A percentile compares a stretch with the other conserved stretches of the same genome.
These are phyloP conservation scores for Raja brachyura DNA, from an alignment of 2,113 vertebrate species.

Conservation along the genomic window DNA sequence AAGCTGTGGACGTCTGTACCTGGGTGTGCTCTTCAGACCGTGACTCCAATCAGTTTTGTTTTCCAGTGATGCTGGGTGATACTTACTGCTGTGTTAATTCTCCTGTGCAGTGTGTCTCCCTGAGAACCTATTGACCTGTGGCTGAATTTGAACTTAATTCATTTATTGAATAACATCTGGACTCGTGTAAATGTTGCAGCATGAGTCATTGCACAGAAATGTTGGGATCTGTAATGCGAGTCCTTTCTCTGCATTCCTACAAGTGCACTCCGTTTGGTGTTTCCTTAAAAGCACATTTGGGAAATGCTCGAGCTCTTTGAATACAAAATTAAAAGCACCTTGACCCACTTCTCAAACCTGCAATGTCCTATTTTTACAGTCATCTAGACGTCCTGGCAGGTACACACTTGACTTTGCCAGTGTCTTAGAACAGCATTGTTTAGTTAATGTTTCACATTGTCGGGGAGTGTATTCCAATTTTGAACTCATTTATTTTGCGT, in stretches of 20 bases:
- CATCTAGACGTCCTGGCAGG: neutral
- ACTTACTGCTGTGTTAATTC: neutral
- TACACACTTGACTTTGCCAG: neutral
- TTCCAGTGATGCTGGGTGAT: neutral
- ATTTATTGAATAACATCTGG: neutral
- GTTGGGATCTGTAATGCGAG: neutral
- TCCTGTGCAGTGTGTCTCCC: neutral
- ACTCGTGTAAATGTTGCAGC: neutral
- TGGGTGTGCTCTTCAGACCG: neutral
- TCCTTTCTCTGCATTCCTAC: neutral
- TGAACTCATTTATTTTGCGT: neutral
- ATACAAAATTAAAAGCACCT: conserved; percentile 18
- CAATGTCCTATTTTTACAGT: conserved; percentile 30
- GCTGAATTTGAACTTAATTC: neutral
- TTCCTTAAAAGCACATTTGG: neutral
- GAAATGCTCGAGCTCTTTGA: neutral
- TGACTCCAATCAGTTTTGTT: neutral
- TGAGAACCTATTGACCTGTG: neutral
- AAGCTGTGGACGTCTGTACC: neutral
- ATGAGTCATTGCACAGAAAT: too few relatives aligned
- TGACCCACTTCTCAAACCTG: conserved; percentile 28
- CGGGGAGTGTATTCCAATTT: neutral
- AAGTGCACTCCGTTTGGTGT: neutral
- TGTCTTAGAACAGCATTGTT: too few relatives aligned
- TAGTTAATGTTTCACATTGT: neutral